A percentile compares a stretch with the other conserved stretches of the same genome.
Conservation (phyloP, 2,113 vertebrate species). For the Etheostoma spectabile region DNA sequence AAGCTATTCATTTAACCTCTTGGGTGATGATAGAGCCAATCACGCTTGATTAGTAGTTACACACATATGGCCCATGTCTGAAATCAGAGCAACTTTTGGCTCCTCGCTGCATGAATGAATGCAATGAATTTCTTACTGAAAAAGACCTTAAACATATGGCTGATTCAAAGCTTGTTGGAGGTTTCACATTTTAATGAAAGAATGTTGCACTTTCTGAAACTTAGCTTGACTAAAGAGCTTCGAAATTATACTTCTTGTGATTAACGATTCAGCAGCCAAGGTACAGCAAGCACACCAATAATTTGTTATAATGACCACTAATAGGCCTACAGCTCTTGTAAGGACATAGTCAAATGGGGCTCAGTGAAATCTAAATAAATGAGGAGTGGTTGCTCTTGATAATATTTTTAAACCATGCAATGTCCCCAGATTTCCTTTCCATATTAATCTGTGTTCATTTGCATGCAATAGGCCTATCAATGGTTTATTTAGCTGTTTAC, state of each 20-base stretch:
- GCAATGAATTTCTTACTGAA: neutral
- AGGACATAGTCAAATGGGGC: constrained; percentile 48
- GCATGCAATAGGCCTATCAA: constrained; percentile 36
- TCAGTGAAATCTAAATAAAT: constrained; percentile 59
- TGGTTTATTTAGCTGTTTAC: constrained; percentile 60
- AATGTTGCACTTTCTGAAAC: constrained; percentile 35
- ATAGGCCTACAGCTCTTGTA: constrained; percentile 57
- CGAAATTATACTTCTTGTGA: constrained; percentile 53
- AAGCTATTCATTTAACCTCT: constrained; percentile 41
- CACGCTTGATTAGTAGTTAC: constrained; percentile 37
- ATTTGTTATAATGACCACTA: constrained; percentile 60
- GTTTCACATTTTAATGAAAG: constrained; percentile 27
- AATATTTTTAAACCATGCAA: constrained; percentile 52
- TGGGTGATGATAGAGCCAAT: constrained; percentile 37
- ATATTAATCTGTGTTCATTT: constrained; percentile 62
- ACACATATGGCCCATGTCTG: constrained; percentile 34
- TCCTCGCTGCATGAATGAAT: constrained; percentile 6
- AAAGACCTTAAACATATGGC: constrained; percentile 42
- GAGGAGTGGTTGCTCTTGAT: constrained; percentile 50
- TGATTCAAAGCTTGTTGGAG: constrained; percentile 33
- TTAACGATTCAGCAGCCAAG: constrained; percentile 63
- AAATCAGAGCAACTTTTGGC: constrained; percentile 40
- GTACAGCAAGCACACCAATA: constrained; percentile 53
- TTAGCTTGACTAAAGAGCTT: constrained; percentile 43
- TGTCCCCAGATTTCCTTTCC: constrained; percentile 31